Percentiles rank a stretch among this genome's conserved stretches.
Conservation (phyloP, 2,797 vertebrate genomes). For the Chloroceryle inda region DNA sequence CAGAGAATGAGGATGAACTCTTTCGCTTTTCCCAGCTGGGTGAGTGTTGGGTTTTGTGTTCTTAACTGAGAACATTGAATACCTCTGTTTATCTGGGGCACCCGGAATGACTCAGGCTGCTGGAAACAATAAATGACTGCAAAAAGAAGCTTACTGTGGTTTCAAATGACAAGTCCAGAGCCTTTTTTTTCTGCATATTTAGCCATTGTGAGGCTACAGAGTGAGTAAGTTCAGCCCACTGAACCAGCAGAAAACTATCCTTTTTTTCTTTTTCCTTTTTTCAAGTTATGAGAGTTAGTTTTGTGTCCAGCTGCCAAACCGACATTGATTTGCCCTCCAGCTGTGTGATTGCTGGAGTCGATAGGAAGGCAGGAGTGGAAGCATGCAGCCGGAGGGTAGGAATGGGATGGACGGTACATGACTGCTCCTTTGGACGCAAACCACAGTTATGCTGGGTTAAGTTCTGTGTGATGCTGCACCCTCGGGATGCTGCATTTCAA, state of each 20-base stretch:
- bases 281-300: background rate
- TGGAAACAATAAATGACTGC: constrained; percentile 14
- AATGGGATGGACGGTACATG: background rate
- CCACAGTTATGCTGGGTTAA: background rate
- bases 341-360: background rate
- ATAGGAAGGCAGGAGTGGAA: background rate
- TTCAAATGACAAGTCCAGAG: background rate
- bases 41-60: constrained; percentile 70
- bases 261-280: background rate
- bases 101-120: background rate
- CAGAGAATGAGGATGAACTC: constrained; percentile 95
- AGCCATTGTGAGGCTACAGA: background rate
- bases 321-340: constrained; percentile 48
- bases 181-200: background rate
- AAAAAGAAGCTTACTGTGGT: background rate
- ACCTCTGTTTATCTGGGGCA: background rate
- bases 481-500: background rate
- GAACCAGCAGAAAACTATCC: background rate
- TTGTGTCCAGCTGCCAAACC: background rate
- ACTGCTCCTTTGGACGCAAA: background rate
- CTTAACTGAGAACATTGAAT: background rate
- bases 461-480: background rate
- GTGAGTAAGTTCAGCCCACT: background rate
- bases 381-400: background rate
- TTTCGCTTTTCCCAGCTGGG: constrained; percentile 92